These are phyloP conservation scores for Argyrosomus japonicus DNA, from an alignment of 2,113 vertebrate species.

Conservation along the genomic window DNA sequence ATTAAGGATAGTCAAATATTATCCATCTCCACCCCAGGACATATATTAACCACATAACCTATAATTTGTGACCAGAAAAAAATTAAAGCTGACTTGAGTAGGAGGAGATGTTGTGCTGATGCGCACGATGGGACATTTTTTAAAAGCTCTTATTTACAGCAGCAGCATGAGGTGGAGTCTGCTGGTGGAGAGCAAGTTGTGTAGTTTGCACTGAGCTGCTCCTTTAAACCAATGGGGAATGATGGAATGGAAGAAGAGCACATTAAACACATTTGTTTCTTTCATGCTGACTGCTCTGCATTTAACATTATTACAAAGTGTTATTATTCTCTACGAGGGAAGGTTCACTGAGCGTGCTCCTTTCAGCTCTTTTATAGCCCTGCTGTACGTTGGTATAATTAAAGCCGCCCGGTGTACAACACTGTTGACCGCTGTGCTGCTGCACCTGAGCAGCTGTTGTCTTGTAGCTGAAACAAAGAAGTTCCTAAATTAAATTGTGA, in stretches of 20 bases:
- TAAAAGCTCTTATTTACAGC: constrained; percentile 13
- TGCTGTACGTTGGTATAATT: constrained; percentile 32
- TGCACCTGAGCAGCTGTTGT: constrained; percentile 11
- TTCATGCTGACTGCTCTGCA: constrained; percentile 24
- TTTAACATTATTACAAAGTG: constrained; percentile 39
- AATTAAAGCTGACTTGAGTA: neutral
- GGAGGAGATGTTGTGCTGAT: neutral
- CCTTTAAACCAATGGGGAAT: constrained; percentile 8
- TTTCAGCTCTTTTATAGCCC: constrained; percentile 7
- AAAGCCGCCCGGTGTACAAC: constrained; percentile 18
- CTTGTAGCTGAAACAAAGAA: neutral
- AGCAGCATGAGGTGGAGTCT: neutral
- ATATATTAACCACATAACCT: neutral
- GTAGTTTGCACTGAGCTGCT: neutral
- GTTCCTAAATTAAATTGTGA: neutral
- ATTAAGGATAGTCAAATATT: no score
- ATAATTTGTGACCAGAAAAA: neutral
- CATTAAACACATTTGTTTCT: constrained; percentile 47
- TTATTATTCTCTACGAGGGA: neutral
- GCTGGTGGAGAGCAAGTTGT: neutral
- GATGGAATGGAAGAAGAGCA: constrained; percentile 6
- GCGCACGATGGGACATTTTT: neutral
- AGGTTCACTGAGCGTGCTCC: constrained; percentile 33
- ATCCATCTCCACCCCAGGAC: neutral
- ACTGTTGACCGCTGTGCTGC: constrained; percentile 14